Conservation (phyloP, 2,888 invertebrate species). For the Drymonia ruficornis region DNA sequence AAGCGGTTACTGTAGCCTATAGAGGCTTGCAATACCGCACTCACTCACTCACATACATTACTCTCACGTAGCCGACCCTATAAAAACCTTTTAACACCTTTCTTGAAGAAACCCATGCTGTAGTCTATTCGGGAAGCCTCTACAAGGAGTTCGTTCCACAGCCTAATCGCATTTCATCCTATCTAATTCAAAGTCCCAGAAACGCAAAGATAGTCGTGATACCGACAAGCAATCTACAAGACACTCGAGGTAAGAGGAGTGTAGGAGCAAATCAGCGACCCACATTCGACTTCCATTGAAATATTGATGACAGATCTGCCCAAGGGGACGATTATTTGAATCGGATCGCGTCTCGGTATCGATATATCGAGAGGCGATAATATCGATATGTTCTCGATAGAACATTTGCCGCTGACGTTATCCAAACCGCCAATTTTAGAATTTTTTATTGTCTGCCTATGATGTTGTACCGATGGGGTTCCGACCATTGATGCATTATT, state of each 20-base stretch:
- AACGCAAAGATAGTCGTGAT: slow-evolving; percentile 19
- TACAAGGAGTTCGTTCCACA: too few species aligned
- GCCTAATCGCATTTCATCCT: too few species aligned
- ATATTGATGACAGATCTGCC: slow-evolving; percentile 69
- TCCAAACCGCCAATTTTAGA: slow-evolving; percentile 58
- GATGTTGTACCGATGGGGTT: slow-evolving; percentile 33
- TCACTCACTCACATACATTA: too few species aligned
- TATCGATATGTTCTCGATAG: too few species aligned
- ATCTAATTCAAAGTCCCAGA: too few species aligned
- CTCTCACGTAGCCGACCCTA: too few species aligned
- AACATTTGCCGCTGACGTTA: slow-evolving; percentile 48
- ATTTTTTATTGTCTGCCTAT: slow-evolving; percentile 56
- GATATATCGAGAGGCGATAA: slow-evolving; percentile 56
- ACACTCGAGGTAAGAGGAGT: slow-evolving; percentile 49
- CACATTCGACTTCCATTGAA: slow-evolving; percentile 61
- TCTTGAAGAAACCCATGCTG: too few species aligned
- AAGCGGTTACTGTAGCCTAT: too few species aligned
- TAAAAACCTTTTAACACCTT: too few species aligned
- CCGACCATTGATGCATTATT: too few species aligned
- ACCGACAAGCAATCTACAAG: slow-evolving; percentile 54
- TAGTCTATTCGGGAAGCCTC: too few species aligned
- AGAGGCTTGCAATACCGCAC: too few species aligned
- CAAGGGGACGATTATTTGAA: slow-evolving; percentile 65
- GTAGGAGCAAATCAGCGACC: slow-evolving; percentile 56
- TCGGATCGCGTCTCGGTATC: slow-evolving; percentile 54